A percentile compares a stretch with the other conserved stretches of the same genome.
Conservation (phyloP, 2,888 invertebrate species). For the Eupithecia dodoneata region DNA sequence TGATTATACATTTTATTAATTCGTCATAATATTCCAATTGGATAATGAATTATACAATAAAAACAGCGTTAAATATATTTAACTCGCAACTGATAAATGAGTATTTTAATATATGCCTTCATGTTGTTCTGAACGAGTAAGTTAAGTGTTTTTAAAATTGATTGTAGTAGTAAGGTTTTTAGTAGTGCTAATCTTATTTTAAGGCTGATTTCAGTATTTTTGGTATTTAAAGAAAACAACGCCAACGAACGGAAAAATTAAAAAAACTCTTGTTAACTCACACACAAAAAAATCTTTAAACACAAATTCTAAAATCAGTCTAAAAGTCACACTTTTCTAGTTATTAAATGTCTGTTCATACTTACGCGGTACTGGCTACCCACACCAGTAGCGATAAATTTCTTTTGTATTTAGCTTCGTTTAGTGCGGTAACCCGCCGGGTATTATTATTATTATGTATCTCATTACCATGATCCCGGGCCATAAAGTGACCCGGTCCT, state of each 20-base stretch:
- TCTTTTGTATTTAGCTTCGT: no score
- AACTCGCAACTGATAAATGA: constrained; percentile 42
- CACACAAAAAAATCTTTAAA: no score
- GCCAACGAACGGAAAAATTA: no score
- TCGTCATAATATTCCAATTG: constrained; percentile 52
- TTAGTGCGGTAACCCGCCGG: background rate
- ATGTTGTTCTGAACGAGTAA: background rate
- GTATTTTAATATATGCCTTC: constrained; percentile 41
- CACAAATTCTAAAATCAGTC: no score
- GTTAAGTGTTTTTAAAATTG: background rate
- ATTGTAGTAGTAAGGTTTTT: background rate
- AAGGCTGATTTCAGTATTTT: background rate
- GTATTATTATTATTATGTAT: no score
- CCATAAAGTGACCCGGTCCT: no score
- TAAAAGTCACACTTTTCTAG: background rate
- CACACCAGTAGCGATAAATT: background rate
- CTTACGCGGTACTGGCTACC: background rate
- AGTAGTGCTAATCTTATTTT: background rate
- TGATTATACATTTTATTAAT: constrained; percentile 64
- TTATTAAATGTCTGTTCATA: background rate
- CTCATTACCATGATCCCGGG: no score
- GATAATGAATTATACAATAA: constrained; percentile 45
- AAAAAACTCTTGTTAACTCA: no score
- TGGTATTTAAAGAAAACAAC: background rate
- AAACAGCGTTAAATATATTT: constrained; percentile 42